phyloP scores from a whole-genome alignment of 1,140 invertebrate genomes.

The Tetragnatha versicolor region DNA sequence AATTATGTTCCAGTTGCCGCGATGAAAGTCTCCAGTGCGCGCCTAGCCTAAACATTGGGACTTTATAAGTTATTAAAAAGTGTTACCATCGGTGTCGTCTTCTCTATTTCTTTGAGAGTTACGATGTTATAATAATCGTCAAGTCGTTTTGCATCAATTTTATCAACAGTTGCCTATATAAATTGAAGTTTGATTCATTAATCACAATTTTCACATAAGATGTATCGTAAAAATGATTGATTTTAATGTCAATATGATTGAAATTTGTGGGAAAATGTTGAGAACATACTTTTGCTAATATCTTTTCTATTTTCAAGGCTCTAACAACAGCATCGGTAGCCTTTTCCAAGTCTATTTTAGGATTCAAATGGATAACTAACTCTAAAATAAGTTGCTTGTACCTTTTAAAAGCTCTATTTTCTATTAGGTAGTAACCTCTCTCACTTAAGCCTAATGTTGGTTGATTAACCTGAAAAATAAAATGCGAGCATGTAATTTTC shows the following conservation, averaged over 20 bases:
- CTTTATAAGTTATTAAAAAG: background rate
- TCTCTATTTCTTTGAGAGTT: background rate
- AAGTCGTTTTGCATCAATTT: background rate
- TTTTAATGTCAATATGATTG: background rate
- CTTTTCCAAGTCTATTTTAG: background rate
- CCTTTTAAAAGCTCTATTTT: background rate
- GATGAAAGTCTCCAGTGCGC: background rate
- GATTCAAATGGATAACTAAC: background rate
- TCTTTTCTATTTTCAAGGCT: constrained; percentile 9
- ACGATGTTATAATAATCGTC: constrained; percentile 12
- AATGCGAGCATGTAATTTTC: background rate
- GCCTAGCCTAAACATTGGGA: background rate
- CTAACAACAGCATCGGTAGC: background rate
- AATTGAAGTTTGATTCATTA: background rate
- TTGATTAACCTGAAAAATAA: constrained; percentile 18
- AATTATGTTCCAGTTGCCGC: background rate
- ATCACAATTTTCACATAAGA: background rate
- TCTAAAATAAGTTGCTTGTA: constrained; percentile 17
- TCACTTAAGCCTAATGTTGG: background rate
- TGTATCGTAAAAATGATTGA: background rate
- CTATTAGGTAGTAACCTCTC: background rate
- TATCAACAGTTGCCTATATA: background rate
- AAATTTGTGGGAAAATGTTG: background rate
- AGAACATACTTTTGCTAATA: constrained; percentile 9
- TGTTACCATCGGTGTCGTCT: constrained; percentile 22